phyloP scores from a whole-genome alignment of 2,113 vertebrate species.

The Ciconia stormi region DNA sequence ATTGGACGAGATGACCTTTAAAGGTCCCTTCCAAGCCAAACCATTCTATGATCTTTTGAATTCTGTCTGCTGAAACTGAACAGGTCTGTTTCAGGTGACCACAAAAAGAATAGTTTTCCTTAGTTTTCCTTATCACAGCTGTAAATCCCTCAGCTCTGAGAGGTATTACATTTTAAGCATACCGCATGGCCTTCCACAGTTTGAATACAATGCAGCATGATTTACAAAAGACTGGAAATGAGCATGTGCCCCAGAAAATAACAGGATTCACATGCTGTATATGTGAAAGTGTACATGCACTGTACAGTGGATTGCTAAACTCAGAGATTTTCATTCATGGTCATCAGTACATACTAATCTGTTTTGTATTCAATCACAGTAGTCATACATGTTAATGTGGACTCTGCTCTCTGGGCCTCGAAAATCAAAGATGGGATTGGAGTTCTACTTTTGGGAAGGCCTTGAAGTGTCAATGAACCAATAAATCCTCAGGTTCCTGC shows the following conservation, averaged over 20 bases:
- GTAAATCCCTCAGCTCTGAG: neutral
- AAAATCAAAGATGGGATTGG: neutral
- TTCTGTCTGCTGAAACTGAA: neutral
- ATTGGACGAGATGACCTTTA: neutral
- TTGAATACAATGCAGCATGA: neutral
- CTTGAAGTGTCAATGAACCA: neutral
- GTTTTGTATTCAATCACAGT: neutral
- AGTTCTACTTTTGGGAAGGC: neutral
- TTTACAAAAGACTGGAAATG: neutral
- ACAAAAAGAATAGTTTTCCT: neutral
- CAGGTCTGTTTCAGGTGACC: neutral
- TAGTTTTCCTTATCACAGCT: neutral
- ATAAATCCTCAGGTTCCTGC: neutral
- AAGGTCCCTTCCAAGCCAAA: neutral
- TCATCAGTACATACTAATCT: neutral
- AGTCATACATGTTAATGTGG: neutral
- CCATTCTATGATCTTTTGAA: neutral
- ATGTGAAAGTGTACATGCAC: neutral
- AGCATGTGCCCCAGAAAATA: neutral
- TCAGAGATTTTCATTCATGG: accelerated
- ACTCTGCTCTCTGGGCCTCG: neutral
- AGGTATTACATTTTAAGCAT: neutral
- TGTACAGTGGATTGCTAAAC: neutral
- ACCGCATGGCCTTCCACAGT: neutral
- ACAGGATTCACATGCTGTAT: neutral